These are phyloP conservation scores for Drosophila flavopinicola DNA, from an alignment of 2,888 invertebrate genomes.

Conservation along the genomic window DNA sequence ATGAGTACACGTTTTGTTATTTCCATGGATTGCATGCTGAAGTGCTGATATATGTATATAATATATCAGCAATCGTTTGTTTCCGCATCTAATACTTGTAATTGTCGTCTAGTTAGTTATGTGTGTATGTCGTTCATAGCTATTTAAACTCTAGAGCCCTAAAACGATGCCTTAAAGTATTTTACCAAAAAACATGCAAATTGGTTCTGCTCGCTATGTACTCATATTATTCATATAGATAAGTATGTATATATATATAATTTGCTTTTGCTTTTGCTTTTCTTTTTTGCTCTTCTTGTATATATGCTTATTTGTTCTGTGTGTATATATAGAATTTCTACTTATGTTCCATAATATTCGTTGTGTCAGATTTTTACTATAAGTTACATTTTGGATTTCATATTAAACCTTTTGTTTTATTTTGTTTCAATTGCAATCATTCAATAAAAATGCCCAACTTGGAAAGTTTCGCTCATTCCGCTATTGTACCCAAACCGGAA, in stretches of 20 bases:
- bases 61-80: background rate
- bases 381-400: constrained; percentile 79
- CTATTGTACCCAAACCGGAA: constrained; percentile 53
- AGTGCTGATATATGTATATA: background rate
- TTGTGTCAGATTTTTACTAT: constrained; percentile 84
- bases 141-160: constrained; percentile 72
- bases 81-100: constrained; percentile 24
- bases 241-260: constrained; percentile 54
- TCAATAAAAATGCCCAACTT: constrained; percentile 59
- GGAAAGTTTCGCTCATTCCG: constrained; percentile 41
- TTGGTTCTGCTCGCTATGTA: constrained; percentile 75
- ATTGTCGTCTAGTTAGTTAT: constrained; percentile 34
- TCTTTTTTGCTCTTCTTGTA: constrained; percentile 55
- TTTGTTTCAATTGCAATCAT: constrained; percentile 30
- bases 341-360: constrained; percentile 85
- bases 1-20: constrained; percentile 7
- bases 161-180: constrained; percentile 73
- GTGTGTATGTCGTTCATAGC: constrained; percentile 38
- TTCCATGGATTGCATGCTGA: constrained; percentile 2
- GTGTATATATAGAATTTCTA: constrained; percentile 83
- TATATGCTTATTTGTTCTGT: constrained; percentile 75
- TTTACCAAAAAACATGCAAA: constrained; percentile 77
- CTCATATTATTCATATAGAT: constrained; percentile 63
- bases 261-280: constrained; percentile 28
- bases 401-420: constrained; percentile 69